A percentile compares a stretch with the other conserved stretches of the same genome.
Evolutionary conservation across 2,797 vertebrate species (phyloP).

Genomic region (Sciaenops ocellatus): DNA sequence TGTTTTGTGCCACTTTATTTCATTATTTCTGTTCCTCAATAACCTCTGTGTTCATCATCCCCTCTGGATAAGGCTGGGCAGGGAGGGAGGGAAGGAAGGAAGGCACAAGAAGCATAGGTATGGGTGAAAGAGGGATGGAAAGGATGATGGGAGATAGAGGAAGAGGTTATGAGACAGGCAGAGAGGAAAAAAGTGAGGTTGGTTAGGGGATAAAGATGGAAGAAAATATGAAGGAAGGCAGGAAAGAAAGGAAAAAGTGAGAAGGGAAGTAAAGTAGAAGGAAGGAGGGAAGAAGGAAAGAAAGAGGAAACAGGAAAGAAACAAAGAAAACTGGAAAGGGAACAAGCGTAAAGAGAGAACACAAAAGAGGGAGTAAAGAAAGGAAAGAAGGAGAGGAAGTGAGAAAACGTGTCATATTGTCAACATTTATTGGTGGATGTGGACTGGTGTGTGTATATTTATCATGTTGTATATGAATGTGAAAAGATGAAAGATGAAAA

Average conservation of each 20-base stretch:
- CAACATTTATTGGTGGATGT: neutral
- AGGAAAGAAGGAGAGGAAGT: neutral
- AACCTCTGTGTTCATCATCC: slow-evolving; percentile 54
- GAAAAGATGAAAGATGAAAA: neutral
- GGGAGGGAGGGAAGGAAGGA: neutral
- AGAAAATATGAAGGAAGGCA: neutral
- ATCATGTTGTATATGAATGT: neutral
- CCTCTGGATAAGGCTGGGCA: slow-evolving; percentile 26
- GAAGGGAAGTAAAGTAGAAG: neutral
- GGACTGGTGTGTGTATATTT: neutral
- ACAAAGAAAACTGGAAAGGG: neutral
- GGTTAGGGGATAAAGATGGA: too few species aligned
- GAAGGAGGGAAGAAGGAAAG: neutral
- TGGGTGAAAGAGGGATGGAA: too few species aligned
- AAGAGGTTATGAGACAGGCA: neutral
- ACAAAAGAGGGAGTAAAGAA: neutral
- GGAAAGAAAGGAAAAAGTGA: neutral
- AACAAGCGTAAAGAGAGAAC: neutral
- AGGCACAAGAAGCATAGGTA: too few species aligned
- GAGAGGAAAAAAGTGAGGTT: too few species aligned
- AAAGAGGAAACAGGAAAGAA: neutral
- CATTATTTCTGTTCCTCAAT: slow-evolving; percentile 57
- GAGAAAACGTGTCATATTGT: too few species aligned
- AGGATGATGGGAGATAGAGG: too few species aligned
- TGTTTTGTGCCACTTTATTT: slow-evolving; percentile 62